A percentile compares a stretch with the other conserved stretches of the same genome.
These are phyloP conservation scores for Drosophila fulvimacula DNA, from an alignment of 2,888 invertebrate species.

Conservation along the genomic window DNA sequence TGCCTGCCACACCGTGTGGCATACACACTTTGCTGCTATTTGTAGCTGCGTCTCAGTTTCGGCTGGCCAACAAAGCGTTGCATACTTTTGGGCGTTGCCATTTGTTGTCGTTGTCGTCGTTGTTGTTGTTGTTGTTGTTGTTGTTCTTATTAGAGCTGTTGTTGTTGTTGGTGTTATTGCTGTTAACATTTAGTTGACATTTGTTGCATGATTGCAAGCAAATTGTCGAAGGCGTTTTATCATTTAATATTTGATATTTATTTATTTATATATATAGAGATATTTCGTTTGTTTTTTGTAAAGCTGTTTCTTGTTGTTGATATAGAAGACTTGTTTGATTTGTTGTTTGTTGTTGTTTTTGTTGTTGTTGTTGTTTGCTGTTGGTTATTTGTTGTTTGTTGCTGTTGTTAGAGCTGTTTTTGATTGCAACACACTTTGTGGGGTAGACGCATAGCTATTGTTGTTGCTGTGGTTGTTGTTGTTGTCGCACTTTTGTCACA, in stretches of 20 bases:
- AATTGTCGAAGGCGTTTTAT: conserved; percentile 2
- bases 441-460: conserved; percentile 22
- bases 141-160: neutral
- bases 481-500: conserved; percentile 8
- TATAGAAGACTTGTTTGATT: conserved; percentile 20
- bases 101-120: conserved; percentile 16
- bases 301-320: conserved; percentile 25
- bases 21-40: conserved; percentile 54
- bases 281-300: neutral
- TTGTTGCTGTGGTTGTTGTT: conserved; percentile 9
- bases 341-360: conserved; percentile 19
- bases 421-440: conserved; percentile 34
- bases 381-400: conserved; percentile 9
- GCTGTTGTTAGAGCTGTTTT: conserved; percentile 30
- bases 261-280: conserved; percentile 3
- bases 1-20: conserved; percentile 38
- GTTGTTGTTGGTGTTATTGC: conserved; percentile 5
- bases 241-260: conserved; percentile 8
- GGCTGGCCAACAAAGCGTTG: conserved; percentile 52
- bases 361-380: conserved; percentile 18
- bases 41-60: conserved; percentile 24
- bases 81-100: conserved; percentile 64
- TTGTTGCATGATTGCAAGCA: conserved; percentile 46
- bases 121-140: neutral
- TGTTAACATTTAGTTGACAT: conserved; percentile 42